phyloP scores from a whole-genome alignment of 2,888 invertebrate genomes.

The Agonopterix subpropinquella region DNA sequence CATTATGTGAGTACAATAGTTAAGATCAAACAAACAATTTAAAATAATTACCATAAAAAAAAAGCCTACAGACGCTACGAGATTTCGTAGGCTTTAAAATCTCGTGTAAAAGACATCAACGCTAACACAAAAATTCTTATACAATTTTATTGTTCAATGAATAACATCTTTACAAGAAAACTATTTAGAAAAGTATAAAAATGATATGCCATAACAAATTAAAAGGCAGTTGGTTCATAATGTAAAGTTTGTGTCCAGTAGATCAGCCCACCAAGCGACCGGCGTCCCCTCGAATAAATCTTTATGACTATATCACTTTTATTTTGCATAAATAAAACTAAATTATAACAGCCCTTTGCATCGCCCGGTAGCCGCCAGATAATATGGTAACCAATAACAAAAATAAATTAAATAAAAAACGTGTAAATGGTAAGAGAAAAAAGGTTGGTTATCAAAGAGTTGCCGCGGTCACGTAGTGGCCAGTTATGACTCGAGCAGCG shows the following conservation, averaged over 20 bases:
- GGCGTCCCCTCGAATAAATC: constrained; percentile 53
- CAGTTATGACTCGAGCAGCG: constrained; percentile 66
- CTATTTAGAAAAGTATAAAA: too few relatives aligned
- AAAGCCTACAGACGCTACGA: too few relatives aligned
- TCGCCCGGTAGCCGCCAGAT: constrained; percentile 69
- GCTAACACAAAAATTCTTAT: background rate
- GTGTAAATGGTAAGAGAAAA: constrained; percentile 52
- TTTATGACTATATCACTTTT: constrained; percentile 55
- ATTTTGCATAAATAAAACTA: constrained; percentile 74
- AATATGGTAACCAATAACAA: constrained; percentile 70
- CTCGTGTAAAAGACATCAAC: constrained; percentile 18
- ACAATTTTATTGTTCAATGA: background rate
- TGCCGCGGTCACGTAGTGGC: constrained; percentile 69
- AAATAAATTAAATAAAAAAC: constrained; percentile 60
- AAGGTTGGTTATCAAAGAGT: constrained; percentile 60
- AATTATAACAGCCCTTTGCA: constrained; percentile 68
- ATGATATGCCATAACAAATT: constrained; percentile 13
- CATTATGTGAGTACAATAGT: too few relatives aligned
- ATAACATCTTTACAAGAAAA: background rate
- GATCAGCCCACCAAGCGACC: constrained; percentile 34
- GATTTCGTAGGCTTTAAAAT: too few relatives aligned
- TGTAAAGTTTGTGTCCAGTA: constrained; percentile 20
- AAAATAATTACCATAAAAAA: too few relatives aligned
- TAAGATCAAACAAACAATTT: too few relatives aligned
- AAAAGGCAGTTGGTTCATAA: constrained; percentile 20